These are phyloP conservation scores for Saccopteryx leptura DNA, from an alignment of 2,113 vertebrate genomes.

Conservation along the genomic window DNA sequence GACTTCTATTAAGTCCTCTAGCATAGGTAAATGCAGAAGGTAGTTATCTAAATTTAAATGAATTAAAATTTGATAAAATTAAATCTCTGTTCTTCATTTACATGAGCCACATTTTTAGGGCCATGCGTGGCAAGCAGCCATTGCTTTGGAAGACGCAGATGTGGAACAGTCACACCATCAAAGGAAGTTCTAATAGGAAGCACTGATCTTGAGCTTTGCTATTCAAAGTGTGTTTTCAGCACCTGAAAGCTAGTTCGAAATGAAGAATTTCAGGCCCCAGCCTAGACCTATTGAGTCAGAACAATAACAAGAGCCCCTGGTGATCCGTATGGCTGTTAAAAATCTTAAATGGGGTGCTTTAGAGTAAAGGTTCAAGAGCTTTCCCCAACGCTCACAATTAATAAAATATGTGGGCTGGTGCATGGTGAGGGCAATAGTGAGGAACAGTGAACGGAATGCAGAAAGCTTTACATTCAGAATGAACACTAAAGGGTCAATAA, in stretches of 20 bases:
- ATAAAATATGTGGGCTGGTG: background rate
- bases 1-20: background rate
- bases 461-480: background rate
- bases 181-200: background rate
- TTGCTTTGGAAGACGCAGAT: background rate
- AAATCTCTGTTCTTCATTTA: background rate
- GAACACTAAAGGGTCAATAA: conserved; percentile 28
- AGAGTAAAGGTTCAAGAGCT: background rate
- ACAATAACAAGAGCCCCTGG: background rate
- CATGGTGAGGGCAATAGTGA: background rate
- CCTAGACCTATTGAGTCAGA: background rate
- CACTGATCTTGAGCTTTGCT: background rate
- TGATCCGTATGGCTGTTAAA: background rate
- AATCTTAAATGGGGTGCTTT: background rate
- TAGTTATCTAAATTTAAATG: background rate
- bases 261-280: background rate
- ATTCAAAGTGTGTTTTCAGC: background rate
- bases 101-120: background rate
- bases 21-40: background rate
- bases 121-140: background rate
- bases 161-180: background rate
- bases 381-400: background rate
- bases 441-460: background rate
- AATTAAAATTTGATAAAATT: background rate
- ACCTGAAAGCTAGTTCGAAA: background rate